Base-by-base conservation (phyloP, 2,113 vertebrate genomes). In the Ceyx cyanopectus region DNA sequence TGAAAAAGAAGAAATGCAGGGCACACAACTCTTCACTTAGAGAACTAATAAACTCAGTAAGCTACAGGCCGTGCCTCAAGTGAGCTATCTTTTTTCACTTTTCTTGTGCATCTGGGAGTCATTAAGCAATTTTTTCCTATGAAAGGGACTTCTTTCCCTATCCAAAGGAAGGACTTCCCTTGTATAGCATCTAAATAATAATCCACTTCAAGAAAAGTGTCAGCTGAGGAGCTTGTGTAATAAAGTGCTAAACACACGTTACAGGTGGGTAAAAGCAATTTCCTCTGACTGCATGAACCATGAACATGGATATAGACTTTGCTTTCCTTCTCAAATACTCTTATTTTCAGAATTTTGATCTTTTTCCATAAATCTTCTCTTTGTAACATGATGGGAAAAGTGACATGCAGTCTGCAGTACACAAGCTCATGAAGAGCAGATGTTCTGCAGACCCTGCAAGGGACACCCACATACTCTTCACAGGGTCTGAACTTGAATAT, bases 61-160 rank as follows among this genome's bases (percentile, higher is more conserved):
- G 85, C 88, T 92, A 92, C 69, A 89, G 95, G 50, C 74, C 72
- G 78, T 94, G 72, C 51, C 82, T 93, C 73, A 87, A 87, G 93
- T 76, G 74, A 95, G 74, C 62, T 87, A 58, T 67, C 2, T 0
- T 94, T 97, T 97, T 95, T 94, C 29, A 79, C 66, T 96, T 96
- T 97, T 96, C 92, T 94, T 94, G 90, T 84, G 87, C 93, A 96
- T 92, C 94, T 96, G 93, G 89, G 93, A 97, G 86, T 57, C 83
- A 97, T 96, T 95, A 97, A 85, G 68, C 78, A 96, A 89, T 96
- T 96, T 96, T 96, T 97, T 95, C 63, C 87, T 88, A 40, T 37
- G 45, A 97, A 94, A 46, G 24, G 75, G 81, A 91, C 74, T 70
- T 92, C 68, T 93, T 96, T 94, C 77, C 32, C 40, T 94, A 66